Evolutionary conservation across 2,113 vertebrate species (phyloP).

Genomic region (Odobenus rosmarus): DNA sequence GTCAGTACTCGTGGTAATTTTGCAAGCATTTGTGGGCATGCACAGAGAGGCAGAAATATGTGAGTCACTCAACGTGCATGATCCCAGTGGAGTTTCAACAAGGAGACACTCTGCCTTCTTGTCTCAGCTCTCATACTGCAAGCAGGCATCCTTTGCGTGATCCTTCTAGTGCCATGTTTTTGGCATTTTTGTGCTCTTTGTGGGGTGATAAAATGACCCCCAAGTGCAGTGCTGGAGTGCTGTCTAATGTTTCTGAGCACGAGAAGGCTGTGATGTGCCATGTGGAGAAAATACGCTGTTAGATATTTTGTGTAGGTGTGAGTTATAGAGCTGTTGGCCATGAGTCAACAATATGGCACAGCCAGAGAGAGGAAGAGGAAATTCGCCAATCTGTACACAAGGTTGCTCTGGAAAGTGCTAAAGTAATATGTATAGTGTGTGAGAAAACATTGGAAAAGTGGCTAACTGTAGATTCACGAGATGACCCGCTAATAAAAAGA

Average conservation of each 20-base stretch:
- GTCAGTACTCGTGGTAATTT: not conserved
- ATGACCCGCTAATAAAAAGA: not conserved
- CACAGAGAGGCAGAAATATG: too few relatives aligned
- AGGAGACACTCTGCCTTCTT: not conserved
- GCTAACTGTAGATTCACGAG: not conserved
- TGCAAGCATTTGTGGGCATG: not conserved
- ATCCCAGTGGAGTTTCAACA: not conserved
- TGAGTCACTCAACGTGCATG: not conserved
- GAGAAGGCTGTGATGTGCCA: not conserved
- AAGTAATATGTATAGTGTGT: not conserved
- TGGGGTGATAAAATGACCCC: not conserved
- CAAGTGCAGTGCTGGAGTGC: not conserved
- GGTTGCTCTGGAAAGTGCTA: not conserved
- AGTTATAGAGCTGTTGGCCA: not conserved
- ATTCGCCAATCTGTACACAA: accelerated
- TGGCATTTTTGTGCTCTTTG: not conserved
- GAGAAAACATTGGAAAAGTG: too few relatives aligned
- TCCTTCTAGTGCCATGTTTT: not conserved
- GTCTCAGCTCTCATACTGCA: not conserved
- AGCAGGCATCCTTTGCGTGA: not conserved
- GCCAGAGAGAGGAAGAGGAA: not conserved
- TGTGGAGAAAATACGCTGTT: not conserved
- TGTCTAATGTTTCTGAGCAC: too few relatives aligned
- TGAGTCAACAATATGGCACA: too few relatives aligned
- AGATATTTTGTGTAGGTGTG: not conserved